Evolutionary conservation across 2,888 invertebrate species (phyloP).

Genomic region (Phalera bucephala): DNA sequence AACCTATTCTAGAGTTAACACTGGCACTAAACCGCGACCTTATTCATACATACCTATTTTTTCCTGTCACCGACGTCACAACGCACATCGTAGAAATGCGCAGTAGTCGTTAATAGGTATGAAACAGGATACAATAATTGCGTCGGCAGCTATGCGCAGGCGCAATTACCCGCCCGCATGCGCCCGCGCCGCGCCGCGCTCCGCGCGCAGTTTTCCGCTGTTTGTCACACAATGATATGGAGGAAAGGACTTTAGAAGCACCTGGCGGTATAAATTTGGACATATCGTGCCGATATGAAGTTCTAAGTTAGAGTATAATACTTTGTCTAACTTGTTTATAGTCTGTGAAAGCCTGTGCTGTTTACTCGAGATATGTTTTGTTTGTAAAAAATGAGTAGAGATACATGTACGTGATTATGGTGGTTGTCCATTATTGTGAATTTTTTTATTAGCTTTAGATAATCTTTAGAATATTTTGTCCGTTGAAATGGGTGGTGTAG

Average conservation of each 20-base stretch:
- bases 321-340: no score
- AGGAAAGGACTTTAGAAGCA: background rate
- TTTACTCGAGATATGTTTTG: no score
- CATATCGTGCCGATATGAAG: no score
- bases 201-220: conserved; percentile 3
- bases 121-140: conserved; percentile 14
- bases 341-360: no score
- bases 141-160: conserved; percentile 6
- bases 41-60: background rate
- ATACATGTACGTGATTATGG: no score
- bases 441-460: no score
- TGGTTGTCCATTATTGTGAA: no score
- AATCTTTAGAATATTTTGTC: no score
- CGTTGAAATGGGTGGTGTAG: no score
- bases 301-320: no score
- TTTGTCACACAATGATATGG: conserved; percentile 4
- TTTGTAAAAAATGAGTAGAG: no score
- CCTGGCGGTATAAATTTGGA: background rate
- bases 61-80: background rate
- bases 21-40: background rate
- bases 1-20: no score
- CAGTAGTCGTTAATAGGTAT: conserved; percentile 3
- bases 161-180: conserved; percentile 24
- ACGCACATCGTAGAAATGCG: background rate
- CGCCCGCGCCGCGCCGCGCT: conserved; percentile 6